Conservation (phyloP, 2,888 invertebrate species). For the Chymomyza fuscimana region DNA sequence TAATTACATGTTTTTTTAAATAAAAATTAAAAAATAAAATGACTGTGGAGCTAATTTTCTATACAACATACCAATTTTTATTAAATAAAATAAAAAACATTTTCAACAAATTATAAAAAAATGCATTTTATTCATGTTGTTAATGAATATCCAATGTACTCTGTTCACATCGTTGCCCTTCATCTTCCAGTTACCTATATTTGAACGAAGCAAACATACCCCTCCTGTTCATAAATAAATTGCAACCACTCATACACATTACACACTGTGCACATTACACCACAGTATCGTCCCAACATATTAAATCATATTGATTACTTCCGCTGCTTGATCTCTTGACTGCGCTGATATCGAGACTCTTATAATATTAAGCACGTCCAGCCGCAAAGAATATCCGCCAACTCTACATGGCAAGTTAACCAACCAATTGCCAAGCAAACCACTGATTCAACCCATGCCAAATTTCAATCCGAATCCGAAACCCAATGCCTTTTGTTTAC, state of each 20-base stretch:
- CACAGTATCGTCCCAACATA: background rate
- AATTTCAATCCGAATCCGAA: background rate
- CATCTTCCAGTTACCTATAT: too few relatives aligned
- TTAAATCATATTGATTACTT: background rate
- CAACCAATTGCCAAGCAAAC: background rate
- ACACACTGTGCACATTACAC: background rate
- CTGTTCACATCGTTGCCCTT: too few relatives aligned
- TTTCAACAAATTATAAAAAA: too few relatives aligned
- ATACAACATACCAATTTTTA: too few relatives aligned
- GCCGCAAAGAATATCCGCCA: background rate
- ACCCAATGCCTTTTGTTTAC: slow-evolving; percentile 8
- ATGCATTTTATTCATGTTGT: too few relatives aligned
- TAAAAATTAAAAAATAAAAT: too few relatives aligned
- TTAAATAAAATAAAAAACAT: too few relatives aligned
- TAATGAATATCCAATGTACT: too few relatives aligned
- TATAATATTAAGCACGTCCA: background rate
- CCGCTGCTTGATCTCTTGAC: background rate
- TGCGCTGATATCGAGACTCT: too few relatives aligned
- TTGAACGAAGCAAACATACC: too few relatives aligned
- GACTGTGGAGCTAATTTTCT: too few relatives aligned
- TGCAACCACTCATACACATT: background rate
- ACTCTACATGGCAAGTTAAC: background rate
- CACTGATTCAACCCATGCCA: background rate
- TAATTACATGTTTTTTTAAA: too few relatives aligned
- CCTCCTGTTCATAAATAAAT: background rate